Percentiles rank a stretch among this genome's conserved stretches.
phyloP scores from a whole-genome alignment of 2,888 invertebrate species.

The Cylindroiulus punctatus region DNA sequence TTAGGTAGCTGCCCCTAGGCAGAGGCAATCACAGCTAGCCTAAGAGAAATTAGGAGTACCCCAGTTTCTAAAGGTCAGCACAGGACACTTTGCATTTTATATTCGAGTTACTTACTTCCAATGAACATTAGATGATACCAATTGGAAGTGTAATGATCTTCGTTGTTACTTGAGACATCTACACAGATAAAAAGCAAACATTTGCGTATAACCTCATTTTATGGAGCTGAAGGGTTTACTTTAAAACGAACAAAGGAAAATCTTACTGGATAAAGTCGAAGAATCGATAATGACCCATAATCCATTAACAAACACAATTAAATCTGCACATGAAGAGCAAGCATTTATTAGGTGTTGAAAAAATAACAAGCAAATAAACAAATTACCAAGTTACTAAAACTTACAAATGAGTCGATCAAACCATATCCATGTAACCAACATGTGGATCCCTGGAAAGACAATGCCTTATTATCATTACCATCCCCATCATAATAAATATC shows the following conservation, averaged over 20 bases:
- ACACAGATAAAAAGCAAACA: neutral
- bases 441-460: conserved; percentile 63
- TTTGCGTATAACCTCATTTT: too few relatives aligned
- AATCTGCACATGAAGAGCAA: conserved; percentile 70
- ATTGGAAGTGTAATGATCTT: conserved; percentile 14
- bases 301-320: conserved; percentile 78
- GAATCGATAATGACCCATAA: conserved; percentile 79
- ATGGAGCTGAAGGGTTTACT: neutral
- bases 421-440: conserved; percentile 76
- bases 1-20: too few relatives aligned
- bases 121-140: conserved; percentile 55
- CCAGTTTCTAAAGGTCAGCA: neutral
- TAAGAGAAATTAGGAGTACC: conserved; percentile 49
- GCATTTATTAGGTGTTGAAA: neutral
- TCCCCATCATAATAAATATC: conserved; percentile 32
- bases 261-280: conserved; percentile 62
- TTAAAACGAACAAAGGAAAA: neutral
- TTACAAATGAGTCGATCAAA: conserved; percentile 63
- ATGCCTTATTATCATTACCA: conserved; percentile 64
- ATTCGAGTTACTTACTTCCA: conserved; percentile 34
- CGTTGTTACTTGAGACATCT: neutral
- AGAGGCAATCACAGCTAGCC: neutral
- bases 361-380: conserved; percentile 37
- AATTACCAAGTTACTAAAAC: conserved; percentile 56
- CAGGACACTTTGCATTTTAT: too few relatives aligned